Base-by-base conservation (phyloP, 1,140 invertebrate species). In the Luehdorfia chinensis region DNA sequence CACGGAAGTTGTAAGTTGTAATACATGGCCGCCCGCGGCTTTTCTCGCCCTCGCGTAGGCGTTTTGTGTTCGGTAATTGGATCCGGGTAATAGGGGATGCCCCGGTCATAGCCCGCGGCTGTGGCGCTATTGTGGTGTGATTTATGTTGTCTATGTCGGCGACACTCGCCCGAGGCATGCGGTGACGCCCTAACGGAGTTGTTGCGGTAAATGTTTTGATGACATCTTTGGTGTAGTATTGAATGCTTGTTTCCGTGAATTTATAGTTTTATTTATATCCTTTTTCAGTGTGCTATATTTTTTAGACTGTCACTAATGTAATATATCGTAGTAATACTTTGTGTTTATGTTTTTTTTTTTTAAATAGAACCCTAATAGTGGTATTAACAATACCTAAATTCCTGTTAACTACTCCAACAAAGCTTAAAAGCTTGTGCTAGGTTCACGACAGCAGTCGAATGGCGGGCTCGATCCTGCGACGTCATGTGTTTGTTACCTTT, bases 41-140 rank as follows among this genome's bases (percentile, higher is more conserved):
- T 19, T 6, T 21, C 19, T 2, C 47, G 34, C 59, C 45, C 66
- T 59, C 53, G 39, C 47, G 58, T 56, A 47, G 60, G 56, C 57
- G 64, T 62, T 60, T 61, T 68, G 62, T 64, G 54, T 62, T 56
- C 50, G 36, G 61, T 72, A 75, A 70, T 75, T 70, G 72, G 65
- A 65, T 69, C 51, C 55, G 59, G 58, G 59, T 41, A 49, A 44
- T 33, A 21, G 30, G 45, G 32, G 47, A 46, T 37, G 45, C 45
- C 44, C 27, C 47, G 49, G 59, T 48, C 54, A 64, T 63, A 43
- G 51, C 72, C 61, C 52, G 59, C 50, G 73, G 70, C 72, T 55
- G 50, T 59, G n/a, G n/a, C n/a, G 43, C 70, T 55, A 67, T 73
- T 72, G 64, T 59, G 52, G 37, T 30, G 37, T 75, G 74, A 77